These are phyloP conservation scores for Tauraco hartlaubi DNA, from an alignment of 2,797 vertebrate species.

Conservation along the genomic window DNA sequence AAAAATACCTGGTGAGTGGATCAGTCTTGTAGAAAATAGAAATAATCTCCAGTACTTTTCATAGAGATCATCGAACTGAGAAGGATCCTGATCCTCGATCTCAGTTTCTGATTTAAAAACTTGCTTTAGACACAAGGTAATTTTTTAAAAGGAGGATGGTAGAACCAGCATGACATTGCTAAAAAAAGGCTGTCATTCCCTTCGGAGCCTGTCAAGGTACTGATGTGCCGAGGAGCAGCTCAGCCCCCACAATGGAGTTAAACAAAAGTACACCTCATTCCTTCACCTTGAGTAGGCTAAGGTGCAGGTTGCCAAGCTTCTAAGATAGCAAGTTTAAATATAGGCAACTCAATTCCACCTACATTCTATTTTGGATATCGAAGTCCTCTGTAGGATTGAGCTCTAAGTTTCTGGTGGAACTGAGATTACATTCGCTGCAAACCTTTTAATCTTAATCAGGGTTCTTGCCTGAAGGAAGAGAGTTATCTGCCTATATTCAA, in stretches of 20 bases:
- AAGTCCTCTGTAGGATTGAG: neutral
- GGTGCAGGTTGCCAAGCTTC: neutral
- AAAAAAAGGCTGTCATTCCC: neutral
- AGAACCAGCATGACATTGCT: neutral
- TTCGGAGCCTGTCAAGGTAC: neutral
- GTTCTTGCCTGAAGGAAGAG: neutral
- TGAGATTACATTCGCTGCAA: neutral
- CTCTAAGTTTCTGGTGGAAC: neutral
- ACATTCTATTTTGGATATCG: neutral
- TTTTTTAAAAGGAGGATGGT: neutral
- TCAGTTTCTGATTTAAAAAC: neutral
- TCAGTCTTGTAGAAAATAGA: neutral
- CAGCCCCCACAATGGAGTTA: neutral
- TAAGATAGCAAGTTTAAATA: constrained; percentile 29
- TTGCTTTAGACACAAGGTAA: neutral
- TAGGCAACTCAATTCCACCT: constrained; percentile 13
- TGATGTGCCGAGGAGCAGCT: neutral
- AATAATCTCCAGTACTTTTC: neutral
- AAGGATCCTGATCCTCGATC: neutral
- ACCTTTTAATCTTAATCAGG: neutral
- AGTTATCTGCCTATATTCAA: neutral
- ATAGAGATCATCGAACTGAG: neutral
- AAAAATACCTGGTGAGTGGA: neutral
- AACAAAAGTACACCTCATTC: constrained; percentile 5
- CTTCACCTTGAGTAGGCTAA: neutral